These are phyloP conservation scores for Xylota sylvarum DNA, from an alignment of 2,888 invertebrate genomes.

Conservation along the genomic window DNA sequence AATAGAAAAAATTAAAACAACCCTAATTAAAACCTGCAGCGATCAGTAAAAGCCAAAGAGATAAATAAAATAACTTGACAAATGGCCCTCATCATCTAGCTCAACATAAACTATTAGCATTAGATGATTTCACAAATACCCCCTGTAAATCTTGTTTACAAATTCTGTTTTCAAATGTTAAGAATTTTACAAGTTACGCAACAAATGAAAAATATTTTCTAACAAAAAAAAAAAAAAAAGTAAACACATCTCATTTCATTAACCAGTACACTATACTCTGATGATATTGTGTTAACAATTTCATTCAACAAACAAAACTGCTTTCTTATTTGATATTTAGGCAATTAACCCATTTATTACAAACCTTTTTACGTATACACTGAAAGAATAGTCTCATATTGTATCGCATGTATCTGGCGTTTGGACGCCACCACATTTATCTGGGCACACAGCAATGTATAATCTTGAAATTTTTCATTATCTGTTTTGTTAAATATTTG, in stretches of 20 bases:
- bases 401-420: background rate
- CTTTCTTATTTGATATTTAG: conserved; percentile 17
- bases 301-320: conserved; percentile 37
- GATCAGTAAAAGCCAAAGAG: background rate
- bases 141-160: conserved; percentile 19
- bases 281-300: conserved; percentile 23
- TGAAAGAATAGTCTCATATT: background rate
- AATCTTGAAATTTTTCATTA: conserved; percentile 52
- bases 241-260: conserved; percentile 7
- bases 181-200: background rate
- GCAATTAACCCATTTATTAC: conserved; percentile 49
- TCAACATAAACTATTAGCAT: background rate
- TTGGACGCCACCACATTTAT: conserved; percentile 27
- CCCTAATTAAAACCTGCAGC: too few relatives aligned
- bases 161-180: conserved; percentile 4
- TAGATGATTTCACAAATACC: conserved; percentile 2
- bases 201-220: background rate
- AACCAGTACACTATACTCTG: conserved; percentile 15
- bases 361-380: conserved; percentile 17
- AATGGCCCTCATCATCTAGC: background rate
- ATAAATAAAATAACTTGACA: conserved; percentile 13
- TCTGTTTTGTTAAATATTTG: conserved; percentile 72
- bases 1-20: too few relatives aligned
- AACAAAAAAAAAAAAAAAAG: background rate
- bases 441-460: conserved; percentile 24